Conservation (phyloP, 2,113 vertebrate genomes). For the Passer montanus region DNA sequence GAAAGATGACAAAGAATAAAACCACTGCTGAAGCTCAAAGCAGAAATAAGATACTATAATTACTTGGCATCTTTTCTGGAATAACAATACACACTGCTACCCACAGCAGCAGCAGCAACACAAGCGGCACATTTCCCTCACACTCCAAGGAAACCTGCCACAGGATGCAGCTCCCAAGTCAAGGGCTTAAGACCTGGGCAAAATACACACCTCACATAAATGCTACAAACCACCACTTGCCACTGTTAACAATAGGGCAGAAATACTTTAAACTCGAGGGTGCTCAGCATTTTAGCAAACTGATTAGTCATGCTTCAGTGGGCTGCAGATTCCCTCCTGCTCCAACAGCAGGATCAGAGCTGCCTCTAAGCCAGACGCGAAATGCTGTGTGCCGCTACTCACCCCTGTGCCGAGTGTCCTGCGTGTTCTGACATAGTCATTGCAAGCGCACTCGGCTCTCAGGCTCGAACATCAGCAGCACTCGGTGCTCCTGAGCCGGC, state of each 20-base stretch:
- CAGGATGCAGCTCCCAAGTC: not conserved
- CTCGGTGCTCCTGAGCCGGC: not conserved
- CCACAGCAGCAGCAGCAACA: not conserved
- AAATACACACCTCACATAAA: not conserved
- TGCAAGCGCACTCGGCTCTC: accelerated
- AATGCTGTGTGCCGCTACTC: not conserved
- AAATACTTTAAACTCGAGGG: not conserved
- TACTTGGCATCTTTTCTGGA: not conserved
- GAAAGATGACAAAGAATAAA: not conserved
- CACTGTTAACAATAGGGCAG: not conserved
- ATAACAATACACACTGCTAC: not conserved
- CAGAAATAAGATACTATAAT: not conserved
- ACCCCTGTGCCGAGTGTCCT: not conserved
- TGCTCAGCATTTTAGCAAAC: not conserved
- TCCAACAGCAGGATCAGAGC: not conserved
- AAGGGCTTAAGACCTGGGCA: not conserved
- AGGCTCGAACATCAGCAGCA: not conserved
- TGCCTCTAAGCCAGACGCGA: not conserved
- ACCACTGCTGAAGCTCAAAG: not conserved
- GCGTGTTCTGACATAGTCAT: constrained; percentile 45
- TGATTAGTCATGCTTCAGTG: constrained; percentile 64
- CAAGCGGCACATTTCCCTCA: not conserved
- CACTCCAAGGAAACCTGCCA: not conserved
- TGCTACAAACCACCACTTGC: not conserved
- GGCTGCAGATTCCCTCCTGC: constrained; percentile 12